Evolutionary conservation across 2,797 vertebrate species (phyloP).

Genomic region (Smutsia temminckii): DNA sequence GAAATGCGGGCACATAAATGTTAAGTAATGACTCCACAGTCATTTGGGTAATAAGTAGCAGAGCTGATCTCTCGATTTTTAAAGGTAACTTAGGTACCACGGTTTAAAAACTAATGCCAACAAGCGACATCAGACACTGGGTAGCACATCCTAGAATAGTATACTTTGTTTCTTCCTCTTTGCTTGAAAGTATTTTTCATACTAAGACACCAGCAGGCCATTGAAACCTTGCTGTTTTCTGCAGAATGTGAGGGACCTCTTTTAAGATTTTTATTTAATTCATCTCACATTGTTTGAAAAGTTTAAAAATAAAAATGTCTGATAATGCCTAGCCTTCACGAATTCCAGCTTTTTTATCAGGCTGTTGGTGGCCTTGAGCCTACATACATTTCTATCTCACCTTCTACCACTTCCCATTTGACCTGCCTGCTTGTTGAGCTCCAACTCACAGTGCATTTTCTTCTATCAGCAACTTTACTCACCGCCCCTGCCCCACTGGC

Average conservation of each 20-base stretch:
- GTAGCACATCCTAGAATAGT: background rate
- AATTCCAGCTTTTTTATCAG: background rate
- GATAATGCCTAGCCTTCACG: background rate
- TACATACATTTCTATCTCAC: too few species aligned
- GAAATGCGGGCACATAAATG: background rate
- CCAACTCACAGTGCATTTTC: background rate
- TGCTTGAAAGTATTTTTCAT: background rate
- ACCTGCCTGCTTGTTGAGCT: background rate
- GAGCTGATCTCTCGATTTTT: background rate
- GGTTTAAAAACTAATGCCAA: background rate
- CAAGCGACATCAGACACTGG: background rate
- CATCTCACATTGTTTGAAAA: background rate
- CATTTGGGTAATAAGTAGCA: background rate
- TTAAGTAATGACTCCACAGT: background rate
- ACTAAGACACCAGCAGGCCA: fast-evolving
- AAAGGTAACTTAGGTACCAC: background rate
- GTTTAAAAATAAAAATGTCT: background rate
- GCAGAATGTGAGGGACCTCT: background rate
- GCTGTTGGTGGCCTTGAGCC: background rate
- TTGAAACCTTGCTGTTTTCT: background rate
- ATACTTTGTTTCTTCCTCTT: background rate
- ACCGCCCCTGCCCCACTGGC: background rate
- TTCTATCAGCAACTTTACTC: background rate
- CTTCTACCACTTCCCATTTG: background rate
- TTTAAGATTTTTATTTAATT: background rate